Conservation (phyloP, 2,888 invertebrate genomes). For the Cosmia trapezina region DNA sequence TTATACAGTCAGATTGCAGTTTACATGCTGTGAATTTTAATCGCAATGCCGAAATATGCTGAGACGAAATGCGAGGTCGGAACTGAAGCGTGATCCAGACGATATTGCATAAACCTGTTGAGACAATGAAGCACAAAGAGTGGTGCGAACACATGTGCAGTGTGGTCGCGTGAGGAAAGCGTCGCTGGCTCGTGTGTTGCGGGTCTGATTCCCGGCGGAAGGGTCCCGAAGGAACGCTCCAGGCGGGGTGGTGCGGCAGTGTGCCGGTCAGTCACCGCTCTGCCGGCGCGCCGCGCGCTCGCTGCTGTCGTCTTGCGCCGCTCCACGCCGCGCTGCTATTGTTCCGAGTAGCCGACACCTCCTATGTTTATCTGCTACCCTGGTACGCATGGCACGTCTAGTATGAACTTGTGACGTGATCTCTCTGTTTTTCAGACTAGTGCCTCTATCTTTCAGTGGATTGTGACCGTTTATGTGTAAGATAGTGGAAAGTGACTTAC, state of each 20-base stretch:
- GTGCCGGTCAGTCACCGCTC: constrained; percentile 90
- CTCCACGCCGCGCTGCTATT: constrained; percentile 74
- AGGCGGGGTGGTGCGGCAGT: constrained; percentile 88
- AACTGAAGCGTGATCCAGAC: constrained; percentile 51
- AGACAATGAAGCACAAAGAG: constrained; percentile 72
- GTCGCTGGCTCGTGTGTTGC: constrained; percentile 70
- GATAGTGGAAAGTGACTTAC: constrained; percentile 83
- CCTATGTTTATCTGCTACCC: constrained; percentile 82
- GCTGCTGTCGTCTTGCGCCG: constrained; percentile 72
- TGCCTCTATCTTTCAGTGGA: constrained; percentile 76
- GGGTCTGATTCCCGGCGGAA: constrained; percentile 85
- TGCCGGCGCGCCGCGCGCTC: constrained; percentile 87
- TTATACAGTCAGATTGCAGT: constrained; percentile 56
- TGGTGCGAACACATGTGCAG: constrained; percentile 73
- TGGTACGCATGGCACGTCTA: constrained; percentile 79
- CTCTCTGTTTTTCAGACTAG: constrained; percentile 77
- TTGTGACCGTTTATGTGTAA: constrained; percentile 85
- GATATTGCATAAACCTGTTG: constrained; percentile 67
- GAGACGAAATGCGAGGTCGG: constrained; percentile 52
- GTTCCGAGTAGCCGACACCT: constrained; percentile 77
- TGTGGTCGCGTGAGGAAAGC: constrained; percentile 75
- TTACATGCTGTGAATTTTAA: constrained; percentile 66
- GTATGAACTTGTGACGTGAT: constrained; percentile 83
- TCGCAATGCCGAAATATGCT: constrained; percentile 39
- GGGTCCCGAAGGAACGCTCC: constrained; percentile 87